Evolutionary conservation across 1,140 invertebrate genomes (phyloP), one percentile per base, ranked within the genome.

Genomic region (Epicauta chinensis): DNA sequence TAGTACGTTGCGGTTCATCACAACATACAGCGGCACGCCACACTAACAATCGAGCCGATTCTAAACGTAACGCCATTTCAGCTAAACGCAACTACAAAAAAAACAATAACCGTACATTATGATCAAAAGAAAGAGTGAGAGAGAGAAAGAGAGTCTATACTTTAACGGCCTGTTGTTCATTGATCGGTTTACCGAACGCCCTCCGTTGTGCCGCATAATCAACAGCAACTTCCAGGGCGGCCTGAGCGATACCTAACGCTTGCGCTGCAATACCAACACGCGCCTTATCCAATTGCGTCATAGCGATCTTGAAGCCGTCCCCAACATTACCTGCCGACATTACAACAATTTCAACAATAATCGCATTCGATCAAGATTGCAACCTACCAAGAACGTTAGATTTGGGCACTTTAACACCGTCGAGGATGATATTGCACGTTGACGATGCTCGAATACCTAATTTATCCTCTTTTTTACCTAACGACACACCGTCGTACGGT

Each of bases 241-340:
- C 87, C 73, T 92, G 83, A 3, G 81, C 86, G 55, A 91, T 91
- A 37, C 88, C 89, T 11, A 92, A 68, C 43, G 89, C 89, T 71
- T 93, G 89, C 1, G 81, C 76, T 6, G 89, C 87, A 61, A 93
- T 87, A 0, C 89, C 89, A 45, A 93, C 89, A 63, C 90, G 74
- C 0, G 84, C 91, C 64, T 79, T 76, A 71, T 90, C 86, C 14
- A 80, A 65, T 60, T 79, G 77, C 15, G 50, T 80, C 92, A 95
- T 95, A 14, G 92, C 93, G 56, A 94, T 91, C 75, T 86, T 86
- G 70, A 94, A 93, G 7, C 90, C 90, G 60, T 80, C 75, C n/a
- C 83, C 84, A 30, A 73, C 61, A 2, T 67, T 41, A 2, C 77
- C 75, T 63, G 30, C 37, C 47, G 38, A 34, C 7, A 31, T 17